phyloP scores from a whole-genome alignment of 2,888 invertebrate genomes.

The Schrankia costaestrigalis region DNA sequence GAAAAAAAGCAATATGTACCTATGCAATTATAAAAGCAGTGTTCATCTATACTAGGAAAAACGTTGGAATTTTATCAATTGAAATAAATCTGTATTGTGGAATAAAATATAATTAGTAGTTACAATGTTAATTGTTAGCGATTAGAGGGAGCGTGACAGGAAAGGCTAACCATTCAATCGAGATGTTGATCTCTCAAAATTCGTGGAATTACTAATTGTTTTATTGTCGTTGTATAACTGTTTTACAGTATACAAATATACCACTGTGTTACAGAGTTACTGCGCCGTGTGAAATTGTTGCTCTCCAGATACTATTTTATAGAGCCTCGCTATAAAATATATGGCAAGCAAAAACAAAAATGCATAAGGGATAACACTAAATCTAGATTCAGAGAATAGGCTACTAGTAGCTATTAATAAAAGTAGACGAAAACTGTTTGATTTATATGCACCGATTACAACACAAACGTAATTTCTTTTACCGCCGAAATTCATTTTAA shows the following conservation, averaged over 20 bases:
- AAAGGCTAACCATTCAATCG: constrained; percentile 58
- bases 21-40: constrained; percentile 5
- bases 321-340: too few species aligned
- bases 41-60: constrained; percentile 2
- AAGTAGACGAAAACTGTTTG: background rate
- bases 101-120: too few species aligned
- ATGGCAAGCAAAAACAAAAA: too few species aligned
- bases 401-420: background rate
- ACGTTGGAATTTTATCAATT: constrained; percentile 16
- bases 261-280: constrained; percentile 5
- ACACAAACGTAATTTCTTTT: too few species aligned
- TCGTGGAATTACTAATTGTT: constrained; percentile 57
- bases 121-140: constrained; percentile 41
- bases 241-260: background rate
- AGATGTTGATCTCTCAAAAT: constrained; percentile 49
- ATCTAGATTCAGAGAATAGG: too few species aligned
- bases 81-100: constrained; percentile 11
- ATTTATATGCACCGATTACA: too few species aligned
- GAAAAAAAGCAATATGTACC: constrained; percentile 8
- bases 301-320: too few species aligned
- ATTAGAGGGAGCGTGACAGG: constrained; percentile 62
- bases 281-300: background rate
- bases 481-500: too few species aligned
- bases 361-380: too few species aligned
- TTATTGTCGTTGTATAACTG: constrained; percentile 33